Base-by-base conservation (phyloP, 2,113 vertebrate genomes). In the Siniperca chuatsi region DNA sequence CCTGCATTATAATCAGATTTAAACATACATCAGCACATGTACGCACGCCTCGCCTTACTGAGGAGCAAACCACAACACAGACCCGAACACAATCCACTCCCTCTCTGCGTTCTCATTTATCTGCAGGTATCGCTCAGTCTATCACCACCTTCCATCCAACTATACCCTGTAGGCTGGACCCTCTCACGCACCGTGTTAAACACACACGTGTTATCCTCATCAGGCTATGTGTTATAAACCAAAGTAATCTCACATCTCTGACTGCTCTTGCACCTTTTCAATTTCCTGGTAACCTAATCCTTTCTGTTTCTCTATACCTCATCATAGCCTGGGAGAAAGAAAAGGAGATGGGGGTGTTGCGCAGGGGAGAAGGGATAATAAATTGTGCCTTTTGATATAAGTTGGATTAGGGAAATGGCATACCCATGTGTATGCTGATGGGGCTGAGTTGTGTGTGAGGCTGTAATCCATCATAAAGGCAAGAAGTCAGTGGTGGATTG, bases 231-330 rank as follows among this genome's bases (percentile, higher is more conserved):
- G 85, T 90, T 88, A 86, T 86, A 93, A 89, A 87, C 83, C 73
- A 35, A 3, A 84, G 66, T 85, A 90, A 93, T 93, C 92, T 90
- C 79, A 77, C 88, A 92, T 92, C 87, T 90, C 85, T 91, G 89
- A 87, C 84, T 85, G 79, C 79, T 90, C 75, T 81, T 79, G 86
- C 90, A 92, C 92, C 91, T 93, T 95, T 94, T 93, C 90, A 93
- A 93, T 95, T 94, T 95, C 93, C 93, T 92, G 92, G 90, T 86
- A 94, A 94, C 82, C 35, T 91, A 91, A 92, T 90, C 90, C 90
- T 72, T 65, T 70, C 78, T 88, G 76, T 92, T 90, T 84, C 87
- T 83, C 81, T 65, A 54, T 82, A 84, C 88, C 89, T 93, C 90
- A 81, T 85, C 85, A 83, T 55, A 78, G 85, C 79, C 90, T 20